These are phyloP conservation scores for Charanyca ferruginea DNA, from an alignment of 2,888 invertebrate genomes.

Conservation along the genomic window DNA sequence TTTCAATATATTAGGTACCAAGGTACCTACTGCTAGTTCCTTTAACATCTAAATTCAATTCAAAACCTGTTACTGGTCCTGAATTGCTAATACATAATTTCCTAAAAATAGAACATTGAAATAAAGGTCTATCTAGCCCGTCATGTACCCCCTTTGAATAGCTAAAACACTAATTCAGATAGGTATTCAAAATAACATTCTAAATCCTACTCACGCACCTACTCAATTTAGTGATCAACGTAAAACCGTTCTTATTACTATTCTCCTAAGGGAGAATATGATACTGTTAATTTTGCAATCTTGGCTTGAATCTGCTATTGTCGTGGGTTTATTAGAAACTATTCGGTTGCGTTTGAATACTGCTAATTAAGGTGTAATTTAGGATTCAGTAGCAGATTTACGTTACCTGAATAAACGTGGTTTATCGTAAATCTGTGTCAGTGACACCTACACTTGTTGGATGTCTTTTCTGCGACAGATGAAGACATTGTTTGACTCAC, in stretches of 20 bases:
- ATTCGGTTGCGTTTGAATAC: slow-evolving; percentile 36
- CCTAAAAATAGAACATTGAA: neutral
- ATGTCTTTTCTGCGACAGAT: neutral
- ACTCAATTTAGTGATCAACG: slow-evolving; percentile 7
- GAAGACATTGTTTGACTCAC: too few species aligned
- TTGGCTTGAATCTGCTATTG: slow-evolving; percentile 8
- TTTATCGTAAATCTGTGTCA: neutral
- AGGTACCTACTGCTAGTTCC: too few species aligned
- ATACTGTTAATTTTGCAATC: neutral
- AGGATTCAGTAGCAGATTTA: slow-evolving; percentile 16
- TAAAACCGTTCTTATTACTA: slow-evolving; percentile 1
- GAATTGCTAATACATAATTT: neutral
- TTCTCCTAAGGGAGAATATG: neutral
- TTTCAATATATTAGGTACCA: too few species aligned
- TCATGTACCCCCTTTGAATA: slow-evolving; percentile 38
- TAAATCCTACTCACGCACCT: slow-evolving; percentile 32
- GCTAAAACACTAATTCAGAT: slow-evolving; percentile 44
- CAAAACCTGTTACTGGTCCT: neutral
- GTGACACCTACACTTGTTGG: neutral
- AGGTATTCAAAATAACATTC: slow-evolving; percentile 50
- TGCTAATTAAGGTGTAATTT: slow-evolving; percentile 46
- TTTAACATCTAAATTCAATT: neutral
- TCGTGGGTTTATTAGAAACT: slow-evolving; percentile 29
- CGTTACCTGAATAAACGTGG: slow-evolving; percentile 11
- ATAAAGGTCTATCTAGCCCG: too few species aligned